phyloP scores from a whole-genome alignment of 1,140 invertebrate genomes.

The Drosophila serrata region DNA sequence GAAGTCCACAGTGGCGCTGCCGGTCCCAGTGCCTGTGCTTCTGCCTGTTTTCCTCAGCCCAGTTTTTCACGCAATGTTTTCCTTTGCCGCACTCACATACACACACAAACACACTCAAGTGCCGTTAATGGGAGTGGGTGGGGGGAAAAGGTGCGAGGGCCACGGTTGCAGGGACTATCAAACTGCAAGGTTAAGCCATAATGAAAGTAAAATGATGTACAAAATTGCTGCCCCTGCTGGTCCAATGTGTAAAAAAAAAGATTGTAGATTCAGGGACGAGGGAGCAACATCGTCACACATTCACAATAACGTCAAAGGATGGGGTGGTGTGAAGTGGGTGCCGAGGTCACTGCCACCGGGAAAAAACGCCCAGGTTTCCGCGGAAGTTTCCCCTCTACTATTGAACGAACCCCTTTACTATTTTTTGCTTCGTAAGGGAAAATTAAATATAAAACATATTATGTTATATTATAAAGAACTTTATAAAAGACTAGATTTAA shows the following conservation, averaged over 20 bases:
- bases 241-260: constrained; percentile 39
- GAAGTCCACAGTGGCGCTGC: constrained; percentile 42
- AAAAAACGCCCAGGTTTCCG: not conserved
- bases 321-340: not conserved
- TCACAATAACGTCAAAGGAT: not conserved
- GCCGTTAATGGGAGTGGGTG: constrained; percentile 1
- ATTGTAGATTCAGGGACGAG: not conserved
- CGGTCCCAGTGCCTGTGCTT: constrained; percentile 1
- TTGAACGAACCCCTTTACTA: not conserved
- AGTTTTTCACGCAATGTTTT: constrained; percentile 69
- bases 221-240: constrained; percentile 65
- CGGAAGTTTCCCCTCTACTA: not conserved
- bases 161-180: constrained; percentile 54
- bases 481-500: too few species aligned
- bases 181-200: constrained; percentile 78
- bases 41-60: constrained; percentile 18
- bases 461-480: not conserved
- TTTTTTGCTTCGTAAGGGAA: not conserved
- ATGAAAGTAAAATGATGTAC: constrained; percentile 83
- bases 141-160: not conserved
- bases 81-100: constrained; percentile 48
- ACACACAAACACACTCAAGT: constrained; percentile 2
- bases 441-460: not conserved
- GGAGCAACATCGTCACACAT: constrained; percentile 33
- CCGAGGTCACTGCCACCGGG: constrained; percentile 10